These are phyloP conservation scores for Aporophyla nigra DNA, from an alignment of 2,888 invertebrate species.

Conservation along the genomic window DNA sequence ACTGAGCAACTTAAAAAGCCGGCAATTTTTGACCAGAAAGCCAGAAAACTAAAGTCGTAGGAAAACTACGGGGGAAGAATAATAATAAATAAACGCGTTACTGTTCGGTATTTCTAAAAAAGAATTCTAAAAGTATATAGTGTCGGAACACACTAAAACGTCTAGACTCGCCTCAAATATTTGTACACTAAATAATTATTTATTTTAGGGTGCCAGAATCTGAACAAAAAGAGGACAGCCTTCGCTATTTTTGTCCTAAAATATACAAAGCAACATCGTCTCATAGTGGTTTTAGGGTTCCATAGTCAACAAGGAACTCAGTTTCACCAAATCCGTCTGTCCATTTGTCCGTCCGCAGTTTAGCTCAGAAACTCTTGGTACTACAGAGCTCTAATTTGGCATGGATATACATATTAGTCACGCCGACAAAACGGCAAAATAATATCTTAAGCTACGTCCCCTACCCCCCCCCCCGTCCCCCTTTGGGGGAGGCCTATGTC, in stretches of 20 bases:
- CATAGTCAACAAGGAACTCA: too few species aligned
- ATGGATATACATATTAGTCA: too few species aligned
- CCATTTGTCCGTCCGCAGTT: too few species aligned
- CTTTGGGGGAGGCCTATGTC: too few species aligned
- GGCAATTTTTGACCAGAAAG: neutral
- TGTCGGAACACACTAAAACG: conserved; percentile 11
- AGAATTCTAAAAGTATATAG: conserved; percentile 19
- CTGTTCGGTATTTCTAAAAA: conserved; percentile 15
- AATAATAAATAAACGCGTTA: conserved; percentile 26
- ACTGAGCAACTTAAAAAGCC: neutral
- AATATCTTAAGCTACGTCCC: too few species aligned
- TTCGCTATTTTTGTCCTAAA: neutral
- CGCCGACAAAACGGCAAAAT: too few species aligned
- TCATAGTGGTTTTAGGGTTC: neutral
- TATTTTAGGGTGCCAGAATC: conserved; percentile 3
- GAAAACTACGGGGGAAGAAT: conserved; percentile 29
- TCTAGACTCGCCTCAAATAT: conserved; percentile 56
- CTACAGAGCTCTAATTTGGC: too few species aligned
- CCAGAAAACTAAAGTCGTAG: conserved; percentile 25
- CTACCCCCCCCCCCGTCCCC: too few species aligned
- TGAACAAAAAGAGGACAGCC: neutral
- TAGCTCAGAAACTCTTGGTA: too few species aligned
- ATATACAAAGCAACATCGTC: neutral
- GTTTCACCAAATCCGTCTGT: too few species aligned
- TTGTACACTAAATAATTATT: conserved; percentile 23